A percentile compares a stretch with the other conserved stretches of the same genome.
These are phyloP conservation scores for Climacteris rufus DNA, from an alignment of 2,113 vertebrate species.

Conservation along the genomic window DNA sequence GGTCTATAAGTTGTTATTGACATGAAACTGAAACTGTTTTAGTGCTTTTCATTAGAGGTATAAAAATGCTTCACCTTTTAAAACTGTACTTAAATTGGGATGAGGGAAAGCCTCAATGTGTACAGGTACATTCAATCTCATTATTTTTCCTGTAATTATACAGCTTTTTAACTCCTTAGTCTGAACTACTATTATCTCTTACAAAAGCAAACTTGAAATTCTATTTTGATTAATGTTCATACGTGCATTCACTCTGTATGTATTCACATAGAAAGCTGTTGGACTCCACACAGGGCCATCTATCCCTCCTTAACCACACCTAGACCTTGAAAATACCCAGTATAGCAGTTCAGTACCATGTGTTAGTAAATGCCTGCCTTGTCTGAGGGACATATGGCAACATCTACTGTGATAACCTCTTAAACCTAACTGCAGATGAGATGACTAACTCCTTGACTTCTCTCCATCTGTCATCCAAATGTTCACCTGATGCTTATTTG, in stretches of 20 bases:
- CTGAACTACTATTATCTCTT: not conserved
- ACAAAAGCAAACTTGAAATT: not conserved
- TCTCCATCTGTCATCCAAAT: not conserved
- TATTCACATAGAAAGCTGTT: not conserved
- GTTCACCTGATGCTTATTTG: constrained; percentile 6
- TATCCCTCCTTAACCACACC: not conserved
- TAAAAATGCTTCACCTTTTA: not conserved
- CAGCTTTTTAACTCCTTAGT: not conserved
- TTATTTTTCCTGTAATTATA: not conserved
- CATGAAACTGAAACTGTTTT: not conserved
- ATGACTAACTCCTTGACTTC: not conserved
- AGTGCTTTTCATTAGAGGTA: not conserved
- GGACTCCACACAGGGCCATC: not conserved
- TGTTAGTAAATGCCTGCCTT: not conserved
- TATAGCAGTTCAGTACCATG: not conserved
- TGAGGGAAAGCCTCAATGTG: not conserved
- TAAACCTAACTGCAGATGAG: constrained; percentile 2
- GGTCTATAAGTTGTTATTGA: not conserved
- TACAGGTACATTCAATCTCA: not conserved
- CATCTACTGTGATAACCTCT: not conserved
- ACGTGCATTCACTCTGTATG: not conserved
- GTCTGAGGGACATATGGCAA: not conserved
- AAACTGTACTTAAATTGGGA: not conserved
- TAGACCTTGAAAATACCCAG: not conserved
- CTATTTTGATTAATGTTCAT: not conserved